Evolutionary conservation across 2,888 invertebrate genomes (phyloP).

Genomic region (Hetaerina titia): DNA sequence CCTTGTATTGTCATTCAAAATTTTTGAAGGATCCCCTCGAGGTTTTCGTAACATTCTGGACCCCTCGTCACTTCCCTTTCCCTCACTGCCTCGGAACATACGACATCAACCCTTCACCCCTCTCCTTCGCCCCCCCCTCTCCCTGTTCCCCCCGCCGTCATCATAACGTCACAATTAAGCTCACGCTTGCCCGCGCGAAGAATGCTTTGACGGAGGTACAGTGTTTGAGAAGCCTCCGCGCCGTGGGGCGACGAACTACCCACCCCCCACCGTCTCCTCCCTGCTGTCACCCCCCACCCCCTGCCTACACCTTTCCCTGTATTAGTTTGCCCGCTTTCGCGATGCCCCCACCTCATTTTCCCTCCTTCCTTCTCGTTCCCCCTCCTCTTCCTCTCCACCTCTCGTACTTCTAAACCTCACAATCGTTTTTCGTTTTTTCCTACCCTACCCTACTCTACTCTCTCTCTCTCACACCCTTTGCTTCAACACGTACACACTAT

Average conservation of each 20-base stretch:
- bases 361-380: neutral
- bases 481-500: neutral
- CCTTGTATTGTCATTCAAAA: neutral
- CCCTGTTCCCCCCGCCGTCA: neutral
- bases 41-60: constrained; percentile 24
- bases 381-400: neutral
- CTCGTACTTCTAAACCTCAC: neutral
- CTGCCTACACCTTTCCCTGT: neutral
- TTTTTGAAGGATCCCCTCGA: neutral
- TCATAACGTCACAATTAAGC: constrained; percentile 32
- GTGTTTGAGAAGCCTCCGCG: neutral
- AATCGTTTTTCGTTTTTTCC: neutral
- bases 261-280: neutral
- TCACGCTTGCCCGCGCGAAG: neutral
- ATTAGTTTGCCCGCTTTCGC: neutral
- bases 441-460: neutral
- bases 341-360: neutral
- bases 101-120: neutral
- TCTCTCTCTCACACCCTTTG: neutral
- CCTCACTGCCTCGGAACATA: neutral
- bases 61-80: neutral
- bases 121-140: neutral
- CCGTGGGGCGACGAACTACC: neutral
- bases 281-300: neutral
- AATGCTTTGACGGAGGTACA: neutral